phyloP scores from a whole-genome alignment of 2,113 vertebrate species.

The Eulacestoma nigropectus region DNA sequence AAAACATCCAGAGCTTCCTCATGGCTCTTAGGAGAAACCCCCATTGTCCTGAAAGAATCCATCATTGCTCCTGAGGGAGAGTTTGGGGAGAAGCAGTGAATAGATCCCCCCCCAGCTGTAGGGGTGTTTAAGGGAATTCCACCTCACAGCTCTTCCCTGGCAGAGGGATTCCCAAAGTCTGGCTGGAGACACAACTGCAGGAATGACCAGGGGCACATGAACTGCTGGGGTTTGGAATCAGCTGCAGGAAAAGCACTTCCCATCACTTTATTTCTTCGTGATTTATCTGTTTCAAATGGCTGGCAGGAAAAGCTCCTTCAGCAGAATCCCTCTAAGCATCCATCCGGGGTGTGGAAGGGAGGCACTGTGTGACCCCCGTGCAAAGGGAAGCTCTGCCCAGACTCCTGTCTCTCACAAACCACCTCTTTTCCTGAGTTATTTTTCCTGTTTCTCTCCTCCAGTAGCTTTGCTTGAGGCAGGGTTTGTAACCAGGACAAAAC shows the following conservation, averaged over 20 bases:
- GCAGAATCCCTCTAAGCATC: background rate
- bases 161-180: rapidly evolving
- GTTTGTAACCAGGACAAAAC: background rate
- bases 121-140: background rate
- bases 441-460: rapidly evolving
- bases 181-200: background rate
- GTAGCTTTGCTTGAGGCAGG: background rate
- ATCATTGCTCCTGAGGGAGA: background rate
- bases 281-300: rapidly evolving
- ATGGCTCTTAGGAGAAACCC: background rate
- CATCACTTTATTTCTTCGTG: rapidly evolving
- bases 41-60: background rate
- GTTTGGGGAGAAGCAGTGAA: background rate
- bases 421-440: rapidly evolving
- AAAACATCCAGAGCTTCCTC: background rate
- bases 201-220: background rate
- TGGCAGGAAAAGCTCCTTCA: background rate
- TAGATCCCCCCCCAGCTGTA: too few relatives aligned
- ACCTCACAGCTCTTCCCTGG: rapidly evolving
- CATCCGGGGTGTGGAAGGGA: background rate
- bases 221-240: background rate
- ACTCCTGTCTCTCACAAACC: background rate
- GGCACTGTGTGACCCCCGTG: rapidly evolving
- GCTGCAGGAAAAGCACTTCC: background rate
- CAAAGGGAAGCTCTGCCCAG: background rate